A percentile compares a stretch with the other conserved stretches of the same genome.
phyloP scores from a whole-genome alignment of 2,888 invertebrate species.

The Aphodius granarius region DNA sequence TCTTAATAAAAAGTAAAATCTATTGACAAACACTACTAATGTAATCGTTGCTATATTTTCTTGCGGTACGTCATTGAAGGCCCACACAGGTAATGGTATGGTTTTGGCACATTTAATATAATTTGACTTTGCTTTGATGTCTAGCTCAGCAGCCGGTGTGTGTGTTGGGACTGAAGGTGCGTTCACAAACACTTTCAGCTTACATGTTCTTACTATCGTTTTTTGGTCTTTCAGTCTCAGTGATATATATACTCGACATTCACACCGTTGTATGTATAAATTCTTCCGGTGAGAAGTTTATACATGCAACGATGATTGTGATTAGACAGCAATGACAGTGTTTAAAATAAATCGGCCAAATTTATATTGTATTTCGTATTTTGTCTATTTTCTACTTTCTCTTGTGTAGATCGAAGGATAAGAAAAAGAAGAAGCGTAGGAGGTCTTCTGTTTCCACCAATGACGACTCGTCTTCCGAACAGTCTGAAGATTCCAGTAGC shows the following conservation, averaged over 20 bases:
- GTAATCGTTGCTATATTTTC: constrained; percentile 53
- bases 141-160: constrained; percentile 48
- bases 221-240: constrained; percentile 24
- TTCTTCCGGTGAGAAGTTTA: constrained; percentile 2
- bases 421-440: constrained; percentile 50
- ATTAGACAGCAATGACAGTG: constrained; percentile 16
- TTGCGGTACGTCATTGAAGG: constrained; percentile 51
- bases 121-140: constrained; percentile 48
- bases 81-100: constrained; percentile 51
- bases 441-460: constrained; percentile 43
- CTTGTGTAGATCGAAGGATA: constrained; percentile 27
- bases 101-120: constrained; percentile 37
- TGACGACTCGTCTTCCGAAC: constrained; percentile 39
- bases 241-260: background rate
- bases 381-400: background rate
- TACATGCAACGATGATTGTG: background rate
- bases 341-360: constrained; percentile 4
- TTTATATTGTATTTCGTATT: background rate
- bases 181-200: constrained; percentile 43
- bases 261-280: constrained; percentile 17
- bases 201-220: constrained; percentile 24
- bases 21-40: constrained; percentile 44
- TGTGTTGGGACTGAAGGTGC: constrained; percentile 52
- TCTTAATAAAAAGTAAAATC: constrained; percentile 10
- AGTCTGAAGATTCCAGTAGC: constrained; percentile 51